Percentiles rank a stretch among this genome's conserved stretches.
These are phyloP conservation scores for Stomatorhinus walkeri DNA, from an alignment of 2,797 vertebrate species.

Conservation along the genomic window DNA sequence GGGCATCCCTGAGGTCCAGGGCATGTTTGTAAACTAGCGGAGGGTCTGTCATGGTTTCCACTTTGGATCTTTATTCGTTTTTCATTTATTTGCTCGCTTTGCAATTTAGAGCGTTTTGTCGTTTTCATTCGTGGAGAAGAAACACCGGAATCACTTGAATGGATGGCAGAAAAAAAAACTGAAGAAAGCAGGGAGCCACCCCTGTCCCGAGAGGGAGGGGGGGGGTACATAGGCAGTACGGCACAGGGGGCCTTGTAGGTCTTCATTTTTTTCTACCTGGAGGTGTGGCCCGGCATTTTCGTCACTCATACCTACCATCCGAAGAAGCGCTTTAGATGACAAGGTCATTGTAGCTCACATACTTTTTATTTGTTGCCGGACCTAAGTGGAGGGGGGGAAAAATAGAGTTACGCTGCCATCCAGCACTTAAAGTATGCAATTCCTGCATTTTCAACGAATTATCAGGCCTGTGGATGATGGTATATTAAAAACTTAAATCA, in stretches of 20 bases:
- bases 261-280: slow-evolving; percentile 36
- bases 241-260: slow-evolving; percentile 46
- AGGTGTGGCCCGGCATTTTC: slow-evolving; percentile 46
- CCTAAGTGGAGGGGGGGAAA: slow-evolving; percentile 54
- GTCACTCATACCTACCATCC: slow-evolving; percentile 40
- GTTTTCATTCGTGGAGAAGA: slow-evolving; percentile 25
- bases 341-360: slow-evolving; percentile 88
- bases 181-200: slow-evolving; percentile 24
- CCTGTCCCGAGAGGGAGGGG: slow-evolving; percentile 30
- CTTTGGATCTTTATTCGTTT: background rate
- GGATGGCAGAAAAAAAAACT: slow-evolving; percentile 9
- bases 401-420: background rate
- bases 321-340: slow-evolving; percentile 71
- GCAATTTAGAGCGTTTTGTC: background rate
- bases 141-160: slow-evolving; percentile 6
- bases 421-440: background rate
- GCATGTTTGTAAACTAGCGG: slow-evolving; percentile 46
- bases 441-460: background rate
- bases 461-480: background rate
- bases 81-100: background rate
- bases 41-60: slow-evolving; percentile 20
- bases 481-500: background rate
- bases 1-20: slow-evolving; percentile 43
- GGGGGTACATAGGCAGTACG: slow-evolving; percentile 35
- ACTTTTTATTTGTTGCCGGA: slow-evolving; percentile 86